These are phyloP conservation scores for Nomada flava DNA, from an alignment of 2,888 invertebrate genomes.

Conservation along the genomic window DNA sequence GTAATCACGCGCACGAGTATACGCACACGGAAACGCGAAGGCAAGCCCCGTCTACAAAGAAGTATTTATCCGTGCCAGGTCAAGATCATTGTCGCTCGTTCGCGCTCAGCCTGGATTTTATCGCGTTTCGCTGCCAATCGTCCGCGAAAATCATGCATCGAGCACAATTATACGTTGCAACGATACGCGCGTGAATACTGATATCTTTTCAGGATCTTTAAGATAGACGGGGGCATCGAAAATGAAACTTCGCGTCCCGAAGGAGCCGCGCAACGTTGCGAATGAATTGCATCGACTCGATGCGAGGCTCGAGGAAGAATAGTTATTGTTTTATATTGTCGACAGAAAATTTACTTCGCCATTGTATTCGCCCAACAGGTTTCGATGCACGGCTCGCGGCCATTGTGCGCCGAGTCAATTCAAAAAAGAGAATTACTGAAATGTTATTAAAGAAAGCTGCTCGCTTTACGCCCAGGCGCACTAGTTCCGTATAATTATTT, in stretches of 20 bases:
- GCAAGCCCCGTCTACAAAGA: conserved; percentile 38
- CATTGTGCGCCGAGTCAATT: conserved; percentile 44
- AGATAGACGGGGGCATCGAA: not conserved
- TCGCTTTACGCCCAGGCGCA: too few species aligned
- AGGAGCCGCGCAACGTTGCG: conserved; percentile 20
- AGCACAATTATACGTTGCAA: too few species aligned
- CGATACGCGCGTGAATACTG: too few species aligned
- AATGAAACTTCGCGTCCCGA: conserved; percentile 2
- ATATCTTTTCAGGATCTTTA: not conserved
- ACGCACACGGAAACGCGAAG: conserved; percentile 39
- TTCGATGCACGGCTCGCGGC: not conserved
- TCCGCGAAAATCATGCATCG: not conserved
- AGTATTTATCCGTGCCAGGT: conserved; percentile 56
- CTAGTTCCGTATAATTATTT: too few species aligned
- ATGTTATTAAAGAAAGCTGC: too few species aligned
- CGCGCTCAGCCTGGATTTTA: conserved; percentile 51
- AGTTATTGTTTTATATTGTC: conserved; percentile 62
- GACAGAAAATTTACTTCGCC: conserved; percentile 54
- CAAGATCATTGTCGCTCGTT: conserved; percentile 70
- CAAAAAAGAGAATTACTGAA: not conserved
- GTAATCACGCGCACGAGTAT: too few species aligned
- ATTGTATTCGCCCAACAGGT: conserved; percentile 47
- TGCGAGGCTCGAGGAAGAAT: conserved; percentile 42
- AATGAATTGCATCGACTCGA: conserved; percentile 15
- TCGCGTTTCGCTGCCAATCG: conserved; percentile 28